phyloP scores from a whole-genome alignment of 2,888 invertebrate genomes.

The Nudaria mundana region DNA sequence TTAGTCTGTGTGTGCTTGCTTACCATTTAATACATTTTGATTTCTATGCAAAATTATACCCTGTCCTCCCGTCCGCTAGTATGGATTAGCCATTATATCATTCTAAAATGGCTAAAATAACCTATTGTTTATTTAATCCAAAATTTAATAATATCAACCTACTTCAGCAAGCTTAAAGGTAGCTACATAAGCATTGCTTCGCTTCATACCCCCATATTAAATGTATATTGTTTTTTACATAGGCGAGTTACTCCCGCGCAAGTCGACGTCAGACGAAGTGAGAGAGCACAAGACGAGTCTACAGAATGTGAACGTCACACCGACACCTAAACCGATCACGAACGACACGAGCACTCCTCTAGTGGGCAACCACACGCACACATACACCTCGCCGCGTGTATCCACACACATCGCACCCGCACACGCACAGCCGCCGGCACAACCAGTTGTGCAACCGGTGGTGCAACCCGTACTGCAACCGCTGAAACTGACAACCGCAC shows the following conservation, averaged over 20 bases:
- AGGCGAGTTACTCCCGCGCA: constrained; percentile 61
- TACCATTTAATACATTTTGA: too few relatives aligned
- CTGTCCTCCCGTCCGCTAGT: too few relatives aligned
- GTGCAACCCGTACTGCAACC: constrained; percentile 16
- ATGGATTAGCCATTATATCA: too few relatives aligned
- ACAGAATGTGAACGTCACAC: constrained; percentile 61
- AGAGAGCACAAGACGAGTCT: constrained; percentile 68
- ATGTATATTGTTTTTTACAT: constrained; percentile 21
- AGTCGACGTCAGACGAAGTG: constrained; percentile 72
- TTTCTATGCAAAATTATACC: too few relatives aligned
- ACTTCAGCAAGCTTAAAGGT: too few relatives aligned
- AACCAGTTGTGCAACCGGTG: constrained; percentile 15
- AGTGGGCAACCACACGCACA: constrained; percentile 40
- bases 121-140: too few relatives aligned
- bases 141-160: too few relatives aligned
- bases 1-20: too few relatives aligned
- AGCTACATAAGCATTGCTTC: neutral
- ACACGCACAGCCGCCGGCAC: constrained; percentile 19
- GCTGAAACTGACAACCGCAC: constrained; percentile 43
- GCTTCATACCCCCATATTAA: constrained; percentile 2
- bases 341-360: constrained; percentile 47
- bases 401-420: constrained; percentile 30
- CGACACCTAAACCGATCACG: constrained; percentile 43
- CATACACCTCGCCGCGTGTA: constrained; percentile 34
- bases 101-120: neutral